A percentile compares a stretch with the other conserved stretches of the same genome.
Evolutionary conservation across 2,888 invertebrate genomes (phyloP).

Genomic region (Chrysomela aeneicollis): DNA sequence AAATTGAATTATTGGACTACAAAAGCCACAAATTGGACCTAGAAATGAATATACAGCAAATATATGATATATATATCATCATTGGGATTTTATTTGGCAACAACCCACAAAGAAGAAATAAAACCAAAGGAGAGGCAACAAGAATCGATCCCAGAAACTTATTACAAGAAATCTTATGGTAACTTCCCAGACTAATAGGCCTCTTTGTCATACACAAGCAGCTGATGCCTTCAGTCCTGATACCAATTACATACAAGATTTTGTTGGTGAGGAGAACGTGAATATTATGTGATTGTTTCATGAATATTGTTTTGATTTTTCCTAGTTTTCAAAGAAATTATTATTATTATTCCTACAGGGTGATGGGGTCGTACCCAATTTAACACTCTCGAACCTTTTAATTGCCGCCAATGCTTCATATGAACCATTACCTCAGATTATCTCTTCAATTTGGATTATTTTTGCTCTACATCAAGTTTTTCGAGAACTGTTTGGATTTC

Average conservation of each 20-base stretch:
- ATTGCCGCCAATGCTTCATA: too few relatives aligned
- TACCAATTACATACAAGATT: neutral
- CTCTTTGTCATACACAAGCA: neutral
- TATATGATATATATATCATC: neutral
- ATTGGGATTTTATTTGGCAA: slow-evolving; percentile 1
- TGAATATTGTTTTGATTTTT: too few relatives aligned
- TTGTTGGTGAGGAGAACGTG: neutral
- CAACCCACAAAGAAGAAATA: neutral
- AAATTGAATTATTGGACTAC: neutral
- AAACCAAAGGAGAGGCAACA: neutral
- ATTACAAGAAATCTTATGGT: neutral
- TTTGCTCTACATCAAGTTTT: too few relatives aligned
- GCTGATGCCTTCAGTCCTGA: neutral
- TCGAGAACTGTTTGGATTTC: too few relatives aligned
- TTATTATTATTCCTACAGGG: too few relatives aligned
- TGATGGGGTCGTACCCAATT: too few relatives aligned
- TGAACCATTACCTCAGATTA: too few relatives aligned
- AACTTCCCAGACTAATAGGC: neutral
- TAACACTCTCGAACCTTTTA: too few relatives aligned
- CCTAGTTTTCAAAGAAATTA: too few relatives aligned
- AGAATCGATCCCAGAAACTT: neutral
- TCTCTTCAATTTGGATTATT: too few relatives aligned
- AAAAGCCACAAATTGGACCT: neutral
- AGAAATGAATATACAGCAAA: neutral
- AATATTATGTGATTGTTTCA: neutral